These are phyloP conservation scores for Diaperis boleti DNA, from an alignment of 2,888 invertebrate genomes.

Conservation along the genomic window DNA sequence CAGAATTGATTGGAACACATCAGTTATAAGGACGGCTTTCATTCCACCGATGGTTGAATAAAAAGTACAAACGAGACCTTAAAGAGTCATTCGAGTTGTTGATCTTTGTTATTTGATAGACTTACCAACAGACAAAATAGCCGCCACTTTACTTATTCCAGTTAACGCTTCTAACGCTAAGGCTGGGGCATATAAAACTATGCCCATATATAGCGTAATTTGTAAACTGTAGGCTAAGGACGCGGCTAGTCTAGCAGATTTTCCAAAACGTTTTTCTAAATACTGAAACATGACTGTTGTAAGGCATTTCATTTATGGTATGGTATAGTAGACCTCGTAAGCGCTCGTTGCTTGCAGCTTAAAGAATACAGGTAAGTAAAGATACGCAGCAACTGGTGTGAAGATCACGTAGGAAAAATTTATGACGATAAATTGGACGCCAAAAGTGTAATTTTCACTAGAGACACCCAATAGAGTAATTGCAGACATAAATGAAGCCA, in stretches of 20 bases:
- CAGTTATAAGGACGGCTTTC: slow-evolving; percentile 91
- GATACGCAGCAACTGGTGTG: slow-evolving; percentile 81
- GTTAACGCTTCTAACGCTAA: slow-evolving; percentile 89
- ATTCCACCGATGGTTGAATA: slow-evolving; percentile 91
- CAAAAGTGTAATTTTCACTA: slow-evolving; percentile 87
- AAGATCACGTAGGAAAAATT: slow-evolving; percentile 82
- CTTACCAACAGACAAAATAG: slow-evolving; percentile 78
- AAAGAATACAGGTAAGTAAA: slow-evolving; percentile 89
- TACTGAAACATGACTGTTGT: too few species aligned
- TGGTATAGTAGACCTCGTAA: too few species aligned
- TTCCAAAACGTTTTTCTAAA: slow-evolving; percentile 88
- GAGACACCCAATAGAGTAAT: slow-evolving; percentile 91
- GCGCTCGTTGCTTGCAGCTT: slow-evolving; percentile 86
- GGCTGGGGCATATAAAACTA: slow-evolving; percentile 94
- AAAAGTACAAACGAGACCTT: slow-evolving; percentile 82
- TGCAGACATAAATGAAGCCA: slow-evolving; percentile 96
- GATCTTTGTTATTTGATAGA: slow-evolving; percentile 11
- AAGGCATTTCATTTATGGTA: too few species aligned
- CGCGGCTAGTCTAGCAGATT: slow-evolving; percentile 79
- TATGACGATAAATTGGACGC: slow-evolving; percentile 83
- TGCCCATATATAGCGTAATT: slow-evolving; percentile 91
- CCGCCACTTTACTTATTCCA: slow-evolving; percentile 78
- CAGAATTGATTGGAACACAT: slow-evolving; percentile 84
- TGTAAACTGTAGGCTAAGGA: slow-evolving; percentile 89
- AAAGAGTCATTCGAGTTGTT: slow-evolving; percentile 45